Base-by-base conservation (phyloP, 2,797 vertebrate genomes). In the Lutjanus argentimaculatus region DNA sequence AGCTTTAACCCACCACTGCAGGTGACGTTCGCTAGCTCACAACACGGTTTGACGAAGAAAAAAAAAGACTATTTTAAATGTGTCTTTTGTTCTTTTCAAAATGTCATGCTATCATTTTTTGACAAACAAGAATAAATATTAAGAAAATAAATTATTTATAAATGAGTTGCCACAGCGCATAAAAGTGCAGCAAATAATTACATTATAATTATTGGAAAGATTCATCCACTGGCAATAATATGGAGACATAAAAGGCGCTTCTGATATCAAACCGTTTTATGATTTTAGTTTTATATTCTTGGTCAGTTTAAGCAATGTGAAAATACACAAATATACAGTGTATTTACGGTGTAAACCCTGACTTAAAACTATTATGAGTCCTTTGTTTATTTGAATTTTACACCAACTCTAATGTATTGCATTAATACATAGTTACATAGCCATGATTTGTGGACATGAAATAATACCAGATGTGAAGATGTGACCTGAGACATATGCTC, bases 1-100 rank as follows among this genome's bases (percentile, higher is more conserved):
- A 43, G 36, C 72, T 76, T 72, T 69, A 71, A 87, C 82, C 68
- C 1, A 8, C 0, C 17, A 48, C 55, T 15, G 45, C 30, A 72
- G 22, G 40, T 49, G 67, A 56, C 43, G 61, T 16, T 74, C 72
- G 21, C 12, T 0, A 8, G 66, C 67, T 45, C 36, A 25, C 21
- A 51, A 53, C 53, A 40, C 53, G 45, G 30, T 48, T 12, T 43
- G 64, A 61, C 49, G 43, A 52, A n/a, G 2, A 25, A n/a, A 69
- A 59, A 62, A 19, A 43, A 6, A 61, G 10, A 40, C 4, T 48
- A 15, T 48, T 48, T 67, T 64, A 4, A 42, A 45, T 43, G 1
- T 9, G 1, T 19, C 4, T 46, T 40, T 30, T 53, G 4, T 9
- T 58, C n/a, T 49, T 21, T 49, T 55, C 42, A 4, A 7, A 45